Conservation (phyloP, 2,888 invertebrate genomes). For the Orchestes rusci region DNA sequence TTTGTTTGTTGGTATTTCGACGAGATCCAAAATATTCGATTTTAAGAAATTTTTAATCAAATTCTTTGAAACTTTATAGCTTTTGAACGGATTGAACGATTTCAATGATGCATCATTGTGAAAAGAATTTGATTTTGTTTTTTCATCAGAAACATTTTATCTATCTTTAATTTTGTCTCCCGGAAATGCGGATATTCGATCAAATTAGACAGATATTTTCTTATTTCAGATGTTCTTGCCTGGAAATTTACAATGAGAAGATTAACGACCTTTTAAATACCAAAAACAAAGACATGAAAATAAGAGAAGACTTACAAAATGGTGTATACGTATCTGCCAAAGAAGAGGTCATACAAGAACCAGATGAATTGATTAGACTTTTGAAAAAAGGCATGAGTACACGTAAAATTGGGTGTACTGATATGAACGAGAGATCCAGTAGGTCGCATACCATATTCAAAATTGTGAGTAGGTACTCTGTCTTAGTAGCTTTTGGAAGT, state of each 20-base stretch:
- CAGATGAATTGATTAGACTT: constrained; percentile 53
- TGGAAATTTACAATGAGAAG: constrained; percentile 86
- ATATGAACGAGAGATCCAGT: constrained; percentile 84
- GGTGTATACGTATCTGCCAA: constrained; percentile 57
- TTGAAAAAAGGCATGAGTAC: constrained; percentile 60
- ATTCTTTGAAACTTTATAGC: too few relatives aligned
- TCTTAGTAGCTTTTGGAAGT: too few relatives aligned
- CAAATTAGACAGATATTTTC: too few relatives aligned
- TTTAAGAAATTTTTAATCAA: too few relatives aligned
- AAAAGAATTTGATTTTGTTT: too few relatives aligned
- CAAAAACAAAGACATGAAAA: constrained; percentile 54
- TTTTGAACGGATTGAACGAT: too few relatives aligned
- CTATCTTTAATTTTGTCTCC: too few relatives aligned
- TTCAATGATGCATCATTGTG: too few relatives aligned
- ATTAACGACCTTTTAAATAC: constrained; percentile 67
- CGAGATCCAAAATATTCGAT: too few relatives aligned
- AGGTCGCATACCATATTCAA: constrained; percentile 85
- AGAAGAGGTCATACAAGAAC: constrained; percentile 56
- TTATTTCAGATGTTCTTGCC: constrained; percentile 73
- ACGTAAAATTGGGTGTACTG: constrained; percentile 70
- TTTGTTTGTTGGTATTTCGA: too few relatives aligned
- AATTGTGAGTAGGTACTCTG: constrained; percentile 55
- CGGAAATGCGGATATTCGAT: too few relatives aligned
- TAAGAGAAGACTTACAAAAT: constrained; percentile 57
- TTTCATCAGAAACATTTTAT: too few relatives aligned